A percentile compares a stretch with the other conserved stretches of the same genome.
Conservation (phyloP, 2,113 vertebrate species). For the Terrapene triunguis region DNA sequence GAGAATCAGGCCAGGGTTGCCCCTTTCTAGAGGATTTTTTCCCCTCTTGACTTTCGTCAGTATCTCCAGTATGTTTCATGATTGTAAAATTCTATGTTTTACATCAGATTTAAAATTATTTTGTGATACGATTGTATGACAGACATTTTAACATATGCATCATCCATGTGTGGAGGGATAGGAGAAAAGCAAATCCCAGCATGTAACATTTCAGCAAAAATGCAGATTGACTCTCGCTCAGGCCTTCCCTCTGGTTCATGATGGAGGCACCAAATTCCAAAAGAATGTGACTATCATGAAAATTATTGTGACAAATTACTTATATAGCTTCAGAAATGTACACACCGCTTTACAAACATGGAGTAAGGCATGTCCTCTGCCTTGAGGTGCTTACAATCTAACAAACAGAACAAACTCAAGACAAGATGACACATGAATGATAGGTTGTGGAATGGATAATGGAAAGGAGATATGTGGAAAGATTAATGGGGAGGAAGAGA, state of each 20-base stretch:
- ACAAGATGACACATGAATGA: neutral
- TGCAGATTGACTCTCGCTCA: neutral
- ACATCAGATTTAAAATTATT: neutral
- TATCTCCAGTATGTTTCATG: neutral
- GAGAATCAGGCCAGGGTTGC: neutral
- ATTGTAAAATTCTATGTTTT: neutral
- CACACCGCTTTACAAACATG: accelerated
- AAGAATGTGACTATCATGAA: accelerated
- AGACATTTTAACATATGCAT: neutral
- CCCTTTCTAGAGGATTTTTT: neutral
- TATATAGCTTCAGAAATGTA: neutral
- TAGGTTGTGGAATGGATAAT: neutral
- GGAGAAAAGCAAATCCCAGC: neutral
- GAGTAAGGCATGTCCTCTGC: neutral
- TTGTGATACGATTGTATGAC: neutral
- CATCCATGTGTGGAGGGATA: neutral
- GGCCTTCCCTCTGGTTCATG: neutral
- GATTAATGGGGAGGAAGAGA: neutral
- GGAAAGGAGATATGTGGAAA: neutral
- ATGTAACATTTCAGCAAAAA: neutral
- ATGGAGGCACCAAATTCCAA: neutral
- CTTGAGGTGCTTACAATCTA: neutral
- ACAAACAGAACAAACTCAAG: neutral
- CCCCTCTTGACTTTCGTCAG: neutral
- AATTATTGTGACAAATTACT: neutral